Conservation (phyloP, 2,113 vertebrate species). For the Saccopteryx leptura region DNA sequence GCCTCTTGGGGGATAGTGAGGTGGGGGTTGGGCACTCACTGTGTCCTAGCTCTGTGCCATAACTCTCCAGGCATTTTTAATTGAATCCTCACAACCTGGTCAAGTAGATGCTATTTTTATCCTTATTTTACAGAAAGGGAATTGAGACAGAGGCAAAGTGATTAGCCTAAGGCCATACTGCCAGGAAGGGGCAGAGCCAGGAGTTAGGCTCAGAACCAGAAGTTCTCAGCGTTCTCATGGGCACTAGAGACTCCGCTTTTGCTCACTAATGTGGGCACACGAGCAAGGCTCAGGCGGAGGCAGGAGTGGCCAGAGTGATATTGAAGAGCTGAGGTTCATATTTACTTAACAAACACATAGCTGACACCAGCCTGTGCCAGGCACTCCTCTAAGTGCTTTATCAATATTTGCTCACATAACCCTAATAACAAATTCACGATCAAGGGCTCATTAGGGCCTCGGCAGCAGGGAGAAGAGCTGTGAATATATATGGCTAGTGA, state of each 20-base stretch:
- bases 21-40: not conserved
- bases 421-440: not conserved
- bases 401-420: not conserved
- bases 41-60: not conserved
- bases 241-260: not conserved
- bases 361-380: not conserved
- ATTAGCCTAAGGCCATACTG: not conserved
- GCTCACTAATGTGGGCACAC: not conserved
- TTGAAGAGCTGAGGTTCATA: not conserved
- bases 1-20: not conserved
- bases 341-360: not conserved
- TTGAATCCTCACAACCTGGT: not conserved
- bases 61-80: not conserved
- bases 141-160: not conserved
- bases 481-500: not conserved
- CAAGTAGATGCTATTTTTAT: not conserved
- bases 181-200: not conserved
- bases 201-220: not conserved
- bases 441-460: not conserved
- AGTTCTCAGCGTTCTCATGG: accelerated
- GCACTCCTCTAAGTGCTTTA: not conserved
- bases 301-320: not conserved
- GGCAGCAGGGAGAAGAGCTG: not conserved
- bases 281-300: not conserved
- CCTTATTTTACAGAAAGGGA: not conserved